These are phyloP conservation scores for Podabrus alpinus DNA, from an alignment of 2,888 invertebrate genomes.

Conservation along the genomic window DNA sequence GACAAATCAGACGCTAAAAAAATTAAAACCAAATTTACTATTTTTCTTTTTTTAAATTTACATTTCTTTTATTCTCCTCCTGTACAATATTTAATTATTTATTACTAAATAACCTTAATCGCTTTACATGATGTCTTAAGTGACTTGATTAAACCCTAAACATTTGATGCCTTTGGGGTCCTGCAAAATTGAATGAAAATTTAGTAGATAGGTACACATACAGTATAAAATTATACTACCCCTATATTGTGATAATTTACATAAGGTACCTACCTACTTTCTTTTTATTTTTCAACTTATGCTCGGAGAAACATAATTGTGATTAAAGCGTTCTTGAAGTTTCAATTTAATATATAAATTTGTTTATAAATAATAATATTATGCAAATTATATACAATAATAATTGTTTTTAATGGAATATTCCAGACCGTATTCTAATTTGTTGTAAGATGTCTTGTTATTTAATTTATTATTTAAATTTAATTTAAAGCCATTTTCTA, in stretches of 20 bases:
- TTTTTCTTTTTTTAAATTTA: too few species aligned
- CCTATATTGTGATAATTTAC: background rate
- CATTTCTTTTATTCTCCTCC: too few species aligned
- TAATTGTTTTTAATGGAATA: background rate
- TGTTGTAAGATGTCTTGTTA: background rate
- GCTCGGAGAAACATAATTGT: background rate
- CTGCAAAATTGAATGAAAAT: background rate
- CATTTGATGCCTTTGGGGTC: background rate
- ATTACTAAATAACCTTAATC: background rate
- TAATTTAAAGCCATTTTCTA: constrained; percentile 24
- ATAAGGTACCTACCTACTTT: background rate
- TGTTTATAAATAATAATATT: background rate
- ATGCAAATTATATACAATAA: background rate
- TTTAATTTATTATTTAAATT: constrained; percentile 17
- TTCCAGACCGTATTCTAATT: background rate
- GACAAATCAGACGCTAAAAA: background rate
- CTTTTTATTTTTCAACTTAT: background rate
- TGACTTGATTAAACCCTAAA: background rate
- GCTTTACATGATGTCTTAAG: background rate
- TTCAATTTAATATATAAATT: background rate
- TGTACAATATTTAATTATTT: background rate
- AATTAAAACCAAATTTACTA: background rate
- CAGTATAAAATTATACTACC: background rate
- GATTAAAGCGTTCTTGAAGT: background rate
- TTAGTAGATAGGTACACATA: background rate